Base-by-base conservation (phyloP, 2,888 invertebrate species). In the Nomada ruficornis region DNA sequence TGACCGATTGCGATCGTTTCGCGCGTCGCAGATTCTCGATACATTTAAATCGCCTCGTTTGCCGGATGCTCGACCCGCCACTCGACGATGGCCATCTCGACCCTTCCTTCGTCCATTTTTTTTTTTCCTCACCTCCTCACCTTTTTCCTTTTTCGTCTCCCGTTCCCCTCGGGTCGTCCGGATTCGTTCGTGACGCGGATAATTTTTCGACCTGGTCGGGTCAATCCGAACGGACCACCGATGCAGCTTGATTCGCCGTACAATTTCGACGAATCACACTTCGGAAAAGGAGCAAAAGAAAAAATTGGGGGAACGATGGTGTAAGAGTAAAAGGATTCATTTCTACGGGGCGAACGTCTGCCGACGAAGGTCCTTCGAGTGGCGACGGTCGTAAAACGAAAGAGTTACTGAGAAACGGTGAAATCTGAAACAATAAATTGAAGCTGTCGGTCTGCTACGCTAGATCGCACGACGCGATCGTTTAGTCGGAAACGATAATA, bases 11-110 rank as follows among this genome's bases (percentile, higher is more conserved):
- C 85, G 84, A 89, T 90, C 88, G 86, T 82, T 83, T 75, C 87
- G 85, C 84, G 84, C 87, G 82, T 82, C 80, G 68, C 70, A 59
- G 74, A 90, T 88, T 88, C 90, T 87, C 88, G 91, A 90, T 89
- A 90, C 88, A 89, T 89, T 90, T 90, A 89, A 89, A 89, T 89
- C 86, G 82, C 81, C 86, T 89, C 83, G 89, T 89, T 91, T 90
- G 81, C 84, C 79, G 68, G 68, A 59, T 72, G 59, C 68, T 70
- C 55, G 52, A 59, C 63, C 80, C 42, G 69, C 63, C 60, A 55
- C 70, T 47, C 47, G 47, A 18, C 29, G 36, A 52, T 68, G 47
- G 50, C 20, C 74, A n/a, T 18, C 63, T 29, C 75, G 63, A 47
- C 36, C 29, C 13, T 23, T 69, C 63, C 13, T 29, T 57, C 42